These are phyloP conservation scores for Epicauta chinensis DNA, from an alignment of 1,140 invertebrate species.

Conservation along the genomic window DNA sequence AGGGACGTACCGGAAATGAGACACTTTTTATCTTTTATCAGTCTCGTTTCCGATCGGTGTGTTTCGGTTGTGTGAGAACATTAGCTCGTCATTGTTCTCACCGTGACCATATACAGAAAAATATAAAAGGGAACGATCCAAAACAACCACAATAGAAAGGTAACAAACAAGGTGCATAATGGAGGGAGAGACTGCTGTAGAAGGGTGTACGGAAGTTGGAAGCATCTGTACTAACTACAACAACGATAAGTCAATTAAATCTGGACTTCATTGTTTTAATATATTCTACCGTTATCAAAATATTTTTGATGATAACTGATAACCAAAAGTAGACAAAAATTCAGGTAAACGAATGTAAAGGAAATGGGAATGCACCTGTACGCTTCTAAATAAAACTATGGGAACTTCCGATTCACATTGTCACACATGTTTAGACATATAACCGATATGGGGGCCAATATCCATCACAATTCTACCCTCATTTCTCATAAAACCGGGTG, in stretches of 20 bases:
- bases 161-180: neutral
- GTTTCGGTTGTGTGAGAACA: slow-evolving; percentile 13
- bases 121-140: slow-evolving; percentile 3
- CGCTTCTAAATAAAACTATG: slow-evolving; percentile 14
- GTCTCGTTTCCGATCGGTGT: slow-evolving; percentile 11
- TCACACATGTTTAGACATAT: slow-evolving; percentile 23
- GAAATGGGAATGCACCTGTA: slow-evolving; percentile 8
- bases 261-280: slow-evolving; percentile 1
- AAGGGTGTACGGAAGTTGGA: slow-evolving; percentile 8
- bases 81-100: slow-evolving; percentile 11
- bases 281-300: neutral
- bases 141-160: too few species aligned
- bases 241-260: neutral
- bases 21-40: slow-evolving; percentile 6
- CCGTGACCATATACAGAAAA: slow-evolving; percentile 3
- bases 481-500: slow-evolving; percentile 1
- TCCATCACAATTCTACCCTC: neutral
- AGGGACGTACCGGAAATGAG: neutral
- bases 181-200: slow-evolving; percentile 6
- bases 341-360: slow-evolving; percentile 9
- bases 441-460: slow-evolving; percentile 1
- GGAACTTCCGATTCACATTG: slow-evolving; percentile 31
- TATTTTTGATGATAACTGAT: neutral
- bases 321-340: slow-evolving; percentile 2
- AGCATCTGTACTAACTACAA: slow-evolving; percentile 1